Evolutionary conservation across 1,140 invertebrate species (phyloP).

Genomic region (Cherax destructor): DNA sequence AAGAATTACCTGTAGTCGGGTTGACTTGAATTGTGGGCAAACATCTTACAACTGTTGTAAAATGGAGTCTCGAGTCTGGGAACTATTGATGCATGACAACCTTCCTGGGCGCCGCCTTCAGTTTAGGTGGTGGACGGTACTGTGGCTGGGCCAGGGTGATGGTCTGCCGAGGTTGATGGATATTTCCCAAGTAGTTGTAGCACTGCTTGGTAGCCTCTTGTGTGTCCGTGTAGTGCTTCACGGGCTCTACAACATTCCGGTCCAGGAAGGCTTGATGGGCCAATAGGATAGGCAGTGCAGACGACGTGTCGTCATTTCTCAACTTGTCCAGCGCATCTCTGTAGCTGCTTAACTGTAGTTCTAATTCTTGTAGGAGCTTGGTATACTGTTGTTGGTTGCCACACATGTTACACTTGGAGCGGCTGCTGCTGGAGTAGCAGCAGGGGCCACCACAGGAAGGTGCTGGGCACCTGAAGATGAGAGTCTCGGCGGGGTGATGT

Average conservation of each 20-base stretch:
- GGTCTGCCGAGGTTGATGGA: neutral
- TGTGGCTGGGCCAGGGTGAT: neutral
- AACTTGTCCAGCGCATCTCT: conserved; percentile 23
- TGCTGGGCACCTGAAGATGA: conserved; percentile 58
- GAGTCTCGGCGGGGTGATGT: conserved; percentile 43
- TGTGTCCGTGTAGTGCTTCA: conserved; percentile 65
- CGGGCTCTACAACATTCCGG: conserved; percentile 42
- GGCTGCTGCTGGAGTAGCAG: conserved; percentile 35
- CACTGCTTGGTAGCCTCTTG: conserved; percentile 59
- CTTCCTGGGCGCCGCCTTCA: conserved; percentile 19
- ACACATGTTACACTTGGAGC: conserved; percentile 54
- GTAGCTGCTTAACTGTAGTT: conserved; percentile 33
- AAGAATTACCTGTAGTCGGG: too few relatives aligned
- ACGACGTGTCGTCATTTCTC: conserved; percentile 17
- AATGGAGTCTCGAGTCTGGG: too few relatives aligned
- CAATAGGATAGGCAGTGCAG: conserved; percentile 40
- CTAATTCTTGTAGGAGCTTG: conserved; percentile 56
- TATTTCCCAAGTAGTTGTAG: conserved; percentile 42
- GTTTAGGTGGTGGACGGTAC: neutral
- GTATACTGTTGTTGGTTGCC: conserved; percentile 58
- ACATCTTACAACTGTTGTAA: too few relatives aligned
- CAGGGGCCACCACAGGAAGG: conserved; percentile 22
- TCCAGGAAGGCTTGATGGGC: conserved; percentile 48
- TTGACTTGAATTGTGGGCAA: too few relatives aligned
- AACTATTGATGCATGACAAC: neutral